Conservation (phyloP, 2,888 invertebrate species). For the Colostygia pectinataria region DNA sequence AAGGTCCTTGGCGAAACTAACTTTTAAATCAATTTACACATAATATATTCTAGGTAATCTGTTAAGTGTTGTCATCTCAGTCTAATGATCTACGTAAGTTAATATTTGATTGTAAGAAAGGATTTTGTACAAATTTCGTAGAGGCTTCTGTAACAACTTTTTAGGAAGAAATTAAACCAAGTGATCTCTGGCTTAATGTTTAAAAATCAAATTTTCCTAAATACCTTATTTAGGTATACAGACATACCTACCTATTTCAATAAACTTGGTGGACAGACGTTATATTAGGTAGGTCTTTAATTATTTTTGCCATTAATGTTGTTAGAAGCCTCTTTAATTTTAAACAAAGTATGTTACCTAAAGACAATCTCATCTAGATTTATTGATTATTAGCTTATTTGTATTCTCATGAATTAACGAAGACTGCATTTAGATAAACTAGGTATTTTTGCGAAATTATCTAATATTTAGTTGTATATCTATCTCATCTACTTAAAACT, state of each 20-base stretch:
- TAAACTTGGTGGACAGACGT: no score
- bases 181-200: no score
- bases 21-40: slow-evolving; percentile 38
- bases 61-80: slow-evolving; percentile 48
- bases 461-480: slow-evolving; percentile 4
- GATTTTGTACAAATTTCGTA: neutral
- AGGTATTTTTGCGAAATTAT: slow-evolving; percentile 1
- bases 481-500: slow-evolving; percentile 45
- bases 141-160: no score
- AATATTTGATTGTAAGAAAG: slow-evolving; percentile 33
- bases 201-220: no score
- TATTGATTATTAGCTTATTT: neutral
- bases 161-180: no score
- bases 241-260: no score
- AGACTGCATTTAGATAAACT: neutral
- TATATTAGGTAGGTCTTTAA: no score
- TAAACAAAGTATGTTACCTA: no score
- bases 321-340: no score
- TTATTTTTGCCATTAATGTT: no score
- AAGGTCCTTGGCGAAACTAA: slow-evolving; percentile 51
- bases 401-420: neutral
- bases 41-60: slow-evolving; percentile 34
- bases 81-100: slow-evolving; percentile 49
- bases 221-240: no score
- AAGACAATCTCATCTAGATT: slow-evolving; percentile 4